These are phyloP conservation scores for Hydrophis major DNA, from an alignment of 2,797 vertebrate species.

Conservation along the genomic window DNA sequence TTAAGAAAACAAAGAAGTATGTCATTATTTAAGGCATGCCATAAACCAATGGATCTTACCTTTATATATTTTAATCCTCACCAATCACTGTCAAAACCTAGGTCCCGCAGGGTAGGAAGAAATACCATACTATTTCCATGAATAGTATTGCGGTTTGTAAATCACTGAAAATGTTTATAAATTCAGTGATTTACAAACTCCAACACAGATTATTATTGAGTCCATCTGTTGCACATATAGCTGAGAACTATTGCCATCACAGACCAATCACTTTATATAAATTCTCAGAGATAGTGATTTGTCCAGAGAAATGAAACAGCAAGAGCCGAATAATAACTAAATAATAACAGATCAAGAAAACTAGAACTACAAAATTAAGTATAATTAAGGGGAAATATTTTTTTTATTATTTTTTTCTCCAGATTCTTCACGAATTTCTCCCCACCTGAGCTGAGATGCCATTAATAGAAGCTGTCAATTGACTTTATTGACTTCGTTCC, in stretches of 20 bases:
- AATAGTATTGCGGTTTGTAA: not conserved
- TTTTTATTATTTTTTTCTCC: not conserved
- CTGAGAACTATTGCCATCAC: not conserved
- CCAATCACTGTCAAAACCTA: not conserved
- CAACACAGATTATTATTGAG: not conserved
- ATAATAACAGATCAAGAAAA: not conserved
- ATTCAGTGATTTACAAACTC: not conserved
- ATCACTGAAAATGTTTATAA: not conserved
- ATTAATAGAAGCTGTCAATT: not conserved
- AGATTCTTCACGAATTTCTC: not conserved
- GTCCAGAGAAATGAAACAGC: not conserved
- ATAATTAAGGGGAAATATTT: not conserved
- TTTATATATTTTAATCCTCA: not conserved
- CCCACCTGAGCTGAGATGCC: not conserved
- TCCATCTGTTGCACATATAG: not conserved
- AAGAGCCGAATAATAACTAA: not conserved
- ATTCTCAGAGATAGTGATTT: not conserved
- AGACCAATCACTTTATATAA: not conserved
- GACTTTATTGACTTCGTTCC: not conserved
- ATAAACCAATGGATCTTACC: not conserved
- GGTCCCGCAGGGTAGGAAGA: not conserved
- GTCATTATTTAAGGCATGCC: not conserved
- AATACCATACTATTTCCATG: not conserved
- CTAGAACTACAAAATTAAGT: not conserved
- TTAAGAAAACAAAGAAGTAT: slow-evolving; percentile 2